These are phyloP conservation scores for Parotocinclus haroldoi DNA, from an alignment of 2,797 vertebrate species.

Conservation along the genomic window DNA sequence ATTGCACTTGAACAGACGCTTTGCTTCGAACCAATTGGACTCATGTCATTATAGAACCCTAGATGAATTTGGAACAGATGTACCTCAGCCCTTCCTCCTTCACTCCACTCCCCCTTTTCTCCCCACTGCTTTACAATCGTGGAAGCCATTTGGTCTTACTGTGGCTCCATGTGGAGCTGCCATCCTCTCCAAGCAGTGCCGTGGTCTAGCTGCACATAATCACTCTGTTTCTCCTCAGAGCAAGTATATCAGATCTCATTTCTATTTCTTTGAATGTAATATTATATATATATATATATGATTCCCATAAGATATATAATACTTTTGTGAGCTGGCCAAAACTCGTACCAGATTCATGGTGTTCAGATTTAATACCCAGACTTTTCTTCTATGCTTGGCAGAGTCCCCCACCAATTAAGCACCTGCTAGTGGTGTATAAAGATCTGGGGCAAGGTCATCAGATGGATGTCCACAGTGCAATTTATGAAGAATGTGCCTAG, in stretches of 20 bases:
- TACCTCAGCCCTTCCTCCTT: constrained; percentile 53
- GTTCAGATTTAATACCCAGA: constrained; percentile 42
- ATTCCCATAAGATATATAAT: neutral
- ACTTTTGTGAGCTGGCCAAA: neutral
- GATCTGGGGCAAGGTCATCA: constrained; percentile 44
- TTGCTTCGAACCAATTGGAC: constrained; percentile 64
- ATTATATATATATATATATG: neutral
- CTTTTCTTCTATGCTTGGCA: constrained; percentile 67
- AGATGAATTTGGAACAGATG: constrained; percentile 75
- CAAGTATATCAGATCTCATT: constrained; percentile 12
- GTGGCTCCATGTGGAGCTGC: constrained; percentile 62
- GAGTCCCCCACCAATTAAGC: constrained; percentile 74
- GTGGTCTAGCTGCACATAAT: constrained; percentile 67
- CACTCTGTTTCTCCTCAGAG: constrained; percentile 22
- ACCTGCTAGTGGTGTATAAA: constrained; percentile 73
- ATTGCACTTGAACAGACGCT: constrained; percentile 65
- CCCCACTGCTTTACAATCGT: constrained; percentile 62
- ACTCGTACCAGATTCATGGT: neutral
- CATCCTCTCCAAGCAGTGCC: constrained; percentile 61
- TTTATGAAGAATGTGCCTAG: constrained; percentile 25
- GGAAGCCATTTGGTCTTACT: constrained; percentile 72
- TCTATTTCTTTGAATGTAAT: neutral
- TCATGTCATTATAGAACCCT: constrained; percentile 75
- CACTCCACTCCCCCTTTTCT: constrained; percentile 10
- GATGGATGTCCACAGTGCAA: constrained; percentile 28